Conservation (phyloP, 2,888 invertebrate species). For the Acleris sparsana region DNA sequence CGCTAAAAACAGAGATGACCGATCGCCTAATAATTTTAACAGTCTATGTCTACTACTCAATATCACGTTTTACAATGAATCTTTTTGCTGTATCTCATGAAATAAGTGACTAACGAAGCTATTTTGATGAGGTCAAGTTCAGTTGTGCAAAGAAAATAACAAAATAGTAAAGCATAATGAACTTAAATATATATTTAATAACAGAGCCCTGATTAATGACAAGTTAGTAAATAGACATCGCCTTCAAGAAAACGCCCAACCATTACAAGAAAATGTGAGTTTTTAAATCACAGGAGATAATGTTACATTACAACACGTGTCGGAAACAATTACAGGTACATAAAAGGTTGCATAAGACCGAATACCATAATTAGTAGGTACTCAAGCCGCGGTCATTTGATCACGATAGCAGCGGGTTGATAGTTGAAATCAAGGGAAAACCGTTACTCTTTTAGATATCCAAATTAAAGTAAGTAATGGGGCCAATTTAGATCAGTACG, state of each 20-base stretch:
- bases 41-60: neutral
- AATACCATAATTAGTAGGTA: constrained; percentile 33
- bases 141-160: constrained; percentile 23
- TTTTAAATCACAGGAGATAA: constrained; percentile 24
- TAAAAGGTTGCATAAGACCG: constrained; percentile 34
- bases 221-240: constrained; percentile 11
- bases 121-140: constrained; percentile 45
- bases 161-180: neutral
- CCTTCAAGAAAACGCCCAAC: constrained; percentile 50
- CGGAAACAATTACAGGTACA: constrained; percentile 36
- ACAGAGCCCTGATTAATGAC: constrained; percentile 7
- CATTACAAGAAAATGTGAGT: constrained; percentile 41
- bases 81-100: constrained; percentile 26
- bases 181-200: neutral
- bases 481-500: too few species aligned
- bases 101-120: constrained; percentile 44
- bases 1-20: constrained; percentile 53
- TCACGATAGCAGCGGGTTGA: constrained; percentile 2
- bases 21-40: constrained; percentile 41
- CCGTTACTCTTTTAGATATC: constrained; percentile 1
- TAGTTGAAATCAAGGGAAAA: constrained; percentile 24
- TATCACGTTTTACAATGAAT: constrained; percentile 13
- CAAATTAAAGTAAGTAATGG: neutral
- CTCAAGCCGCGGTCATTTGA: constrained; percentile 19
- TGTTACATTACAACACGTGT: constrained; percentile 31